Evolutionary conservation across 1,140 invertebrate species (phyloP), one percentile per base, ranked within the genome.

Genomic region (Papilio dardanus): DNA sequence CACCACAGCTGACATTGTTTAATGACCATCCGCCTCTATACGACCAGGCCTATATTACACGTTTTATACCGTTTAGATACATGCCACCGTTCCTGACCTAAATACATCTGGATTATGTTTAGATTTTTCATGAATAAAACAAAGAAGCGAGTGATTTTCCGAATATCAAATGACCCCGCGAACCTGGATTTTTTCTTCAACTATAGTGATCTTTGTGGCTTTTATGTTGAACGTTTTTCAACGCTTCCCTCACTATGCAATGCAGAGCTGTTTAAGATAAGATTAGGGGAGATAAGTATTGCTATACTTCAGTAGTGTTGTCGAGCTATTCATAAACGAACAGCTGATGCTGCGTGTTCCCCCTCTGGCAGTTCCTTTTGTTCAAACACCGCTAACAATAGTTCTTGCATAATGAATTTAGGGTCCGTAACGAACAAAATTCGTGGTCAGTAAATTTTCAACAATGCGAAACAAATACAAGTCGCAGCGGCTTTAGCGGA

Each of bases 1-100:
- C 83, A 87, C 83, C 86, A 87, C 89, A 88, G 81, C 84, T 88
- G 86, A 89, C 88, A 88, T 89, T 90, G 87, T 89, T 87, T 80
- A 82, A 79, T 85, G 82, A 81, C 79, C 79, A 82, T 82, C 81
- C 76, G 78, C 76, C 37, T 77, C 40, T 77, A 76, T 77, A 79
- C 78, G 77, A 71, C 75, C 71, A 28, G n/a, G 65, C 62, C 50
- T 31, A 10, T 12, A 62, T 46, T 28, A 37, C 35, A 62, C 7
- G 16, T 67, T 67, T 67, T 33, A n/a, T 35, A 19, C 24, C 54
- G 24, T 24, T 12, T 58, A 46, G 42, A 58, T n/a, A n/a, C 24
- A 28, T 28, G 21, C 14, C 14, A 1, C 50, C 21, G 50, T 28
- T 62, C 24, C 24, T 28, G 24, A 28, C 12, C 54, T 24, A 28